These are phyloP conservation scores for Hanleya hanleyi DNA, from an alignment of 2,888 invertebrate species.

Conservation along the genomic window DNA sequence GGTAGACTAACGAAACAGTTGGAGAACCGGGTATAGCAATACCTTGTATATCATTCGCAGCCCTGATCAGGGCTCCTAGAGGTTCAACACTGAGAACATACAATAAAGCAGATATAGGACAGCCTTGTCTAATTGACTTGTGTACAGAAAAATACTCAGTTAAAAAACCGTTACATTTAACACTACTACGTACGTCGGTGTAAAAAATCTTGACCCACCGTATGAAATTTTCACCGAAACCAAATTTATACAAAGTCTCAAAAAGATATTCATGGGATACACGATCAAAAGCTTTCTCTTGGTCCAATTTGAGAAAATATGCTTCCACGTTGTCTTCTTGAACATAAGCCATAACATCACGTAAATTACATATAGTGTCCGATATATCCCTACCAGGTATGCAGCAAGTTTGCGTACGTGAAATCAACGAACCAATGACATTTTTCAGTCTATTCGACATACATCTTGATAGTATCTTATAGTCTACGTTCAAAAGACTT, in stretches of 20 bases:
- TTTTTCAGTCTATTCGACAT: not conserved
- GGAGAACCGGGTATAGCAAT: not conserved
- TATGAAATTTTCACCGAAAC: constrained; percentile 8
- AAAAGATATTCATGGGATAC: not conserved
- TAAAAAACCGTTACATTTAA: not conserved
- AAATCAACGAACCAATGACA: not conserved
- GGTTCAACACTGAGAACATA: not conserved
- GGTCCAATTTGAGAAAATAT: not conserved
- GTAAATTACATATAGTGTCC: not conserved
- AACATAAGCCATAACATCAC: not conserved
- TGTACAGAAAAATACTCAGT: not conserved
- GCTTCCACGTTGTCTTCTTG: not conserved
- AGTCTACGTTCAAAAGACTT: not conserved
- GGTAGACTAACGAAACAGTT: not conserved
- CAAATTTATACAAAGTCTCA: not conserved
- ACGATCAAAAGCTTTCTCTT: constrained; percentile 4
- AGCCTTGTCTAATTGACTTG: constrained; percentile 2
- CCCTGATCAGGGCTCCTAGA: not conserved
- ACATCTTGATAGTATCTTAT: not conserved
- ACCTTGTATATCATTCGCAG: not conserved
- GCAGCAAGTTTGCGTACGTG: not conserved
- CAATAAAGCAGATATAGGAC: constrained; percentile 4
- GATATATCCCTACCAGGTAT: not conserved
- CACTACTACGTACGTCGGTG: not conserved
- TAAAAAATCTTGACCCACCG: not conserved